A percentile compares a stretch with the other conserved stretches of the same genome.
Evolutionary conservation across 2,113 vertebrate species (phyloP).

Genomic region (Cynopterus brachyotis): DNA sequence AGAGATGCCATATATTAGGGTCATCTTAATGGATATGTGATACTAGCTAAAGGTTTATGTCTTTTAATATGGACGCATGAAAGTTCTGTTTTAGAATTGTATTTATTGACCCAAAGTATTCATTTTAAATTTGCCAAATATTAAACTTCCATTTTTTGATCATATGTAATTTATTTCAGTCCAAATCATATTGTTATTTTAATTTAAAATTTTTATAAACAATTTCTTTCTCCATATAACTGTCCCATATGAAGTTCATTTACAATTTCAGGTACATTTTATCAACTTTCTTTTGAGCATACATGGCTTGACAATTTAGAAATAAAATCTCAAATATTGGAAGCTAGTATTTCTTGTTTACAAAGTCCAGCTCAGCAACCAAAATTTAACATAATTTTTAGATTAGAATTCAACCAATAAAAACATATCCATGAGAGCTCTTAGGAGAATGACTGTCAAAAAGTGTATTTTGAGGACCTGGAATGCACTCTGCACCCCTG

Average conservation of each 20-base stretch:
- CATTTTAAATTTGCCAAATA: constrained; percentile 15
- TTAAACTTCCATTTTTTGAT: background rate
- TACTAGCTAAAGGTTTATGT: background rate
- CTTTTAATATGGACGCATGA: background rate
- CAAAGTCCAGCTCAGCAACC: background rate
- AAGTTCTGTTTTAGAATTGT: background rate
- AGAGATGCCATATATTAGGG: background rate
- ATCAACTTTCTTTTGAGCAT: background rate
- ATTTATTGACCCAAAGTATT: background rate
- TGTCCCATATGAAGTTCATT: background rate
- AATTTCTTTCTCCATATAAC: background rate
- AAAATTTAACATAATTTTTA: constrained; percentile 17
- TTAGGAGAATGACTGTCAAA: background rate
- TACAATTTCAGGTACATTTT: background rate
- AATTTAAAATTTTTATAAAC: background rate
- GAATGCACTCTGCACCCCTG: background rate
- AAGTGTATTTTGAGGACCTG: constrained; percentile 1
- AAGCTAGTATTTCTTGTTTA: background rate
- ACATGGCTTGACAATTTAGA: background rate
- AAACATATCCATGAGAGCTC: background rate
- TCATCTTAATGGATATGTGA: background rate
- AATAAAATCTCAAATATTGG: constrained; percentile 6
- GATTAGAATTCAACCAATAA: background rate
- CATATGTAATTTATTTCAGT: background rate
- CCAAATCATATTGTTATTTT: background rate